Evolutionary conservation across 2,888 invertebrate species (phyloP).

Genomic region (Nomada ruficornis): DNA sequence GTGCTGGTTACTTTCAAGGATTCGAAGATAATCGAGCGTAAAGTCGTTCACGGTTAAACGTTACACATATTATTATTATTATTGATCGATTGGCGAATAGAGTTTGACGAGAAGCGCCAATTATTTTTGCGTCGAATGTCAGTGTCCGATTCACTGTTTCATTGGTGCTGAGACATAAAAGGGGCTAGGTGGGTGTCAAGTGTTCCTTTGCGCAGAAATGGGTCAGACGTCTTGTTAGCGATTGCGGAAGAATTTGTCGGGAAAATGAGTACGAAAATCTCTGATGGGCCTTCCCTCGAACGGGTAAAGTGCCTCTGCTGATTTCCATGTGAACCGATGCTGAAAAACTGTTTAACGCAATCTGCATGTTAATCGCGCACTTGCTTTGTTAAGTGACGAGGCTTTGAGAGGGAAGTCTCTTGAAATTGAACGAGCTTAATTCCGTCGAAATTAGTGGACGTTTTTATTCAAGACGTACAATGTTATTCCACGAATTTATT

Average conservation of each 20-base stretch:
- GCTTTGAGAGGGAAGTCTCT: neutral
- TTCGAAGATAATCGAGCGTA: slow-evolving; percentile 13
- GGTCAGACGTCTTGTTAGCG: neutral
- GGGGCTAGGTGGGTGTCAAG: neutral
- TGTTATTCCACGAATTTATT: neutral
- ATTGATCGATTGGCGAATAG: neutral
- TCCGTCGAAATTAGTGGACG: neutral
- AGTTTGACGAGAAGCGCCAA: neutral
- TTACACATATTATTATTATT: neutral
- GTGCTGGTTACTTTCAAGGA: slow-evolving; percentile 13
- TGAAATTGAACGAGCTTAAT: neutral
- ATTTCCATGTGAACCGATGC: neutral
- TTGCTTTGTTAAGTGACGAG: neutral
- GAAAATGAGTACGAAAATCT: neutral
- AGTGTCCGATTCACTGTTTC: too few species aligned
- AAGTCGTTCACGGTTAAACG: slow-evolving; percentile 5
- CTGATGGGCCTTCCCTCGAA: neutral
- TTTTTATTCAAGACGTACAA: neutral
- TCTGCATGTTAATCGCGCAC: slow-evolving; percentile 4
- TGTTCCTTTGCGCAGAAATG: neutral
- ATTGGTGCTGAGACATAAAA: neutral
- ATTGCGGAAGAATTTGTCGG: neutral
- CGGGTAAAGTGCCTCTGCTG: neutral
- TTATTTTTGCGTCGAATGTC: neutral
- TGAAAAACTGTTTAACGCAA: neutral